Percentiles rank a stretch among this genome's conserved stretches.
These are phyloP conservation scores for Sebastes itinus DNA, from an alignment of 2,797 vertebrate species.

Conservation along the genomic window DNA sequence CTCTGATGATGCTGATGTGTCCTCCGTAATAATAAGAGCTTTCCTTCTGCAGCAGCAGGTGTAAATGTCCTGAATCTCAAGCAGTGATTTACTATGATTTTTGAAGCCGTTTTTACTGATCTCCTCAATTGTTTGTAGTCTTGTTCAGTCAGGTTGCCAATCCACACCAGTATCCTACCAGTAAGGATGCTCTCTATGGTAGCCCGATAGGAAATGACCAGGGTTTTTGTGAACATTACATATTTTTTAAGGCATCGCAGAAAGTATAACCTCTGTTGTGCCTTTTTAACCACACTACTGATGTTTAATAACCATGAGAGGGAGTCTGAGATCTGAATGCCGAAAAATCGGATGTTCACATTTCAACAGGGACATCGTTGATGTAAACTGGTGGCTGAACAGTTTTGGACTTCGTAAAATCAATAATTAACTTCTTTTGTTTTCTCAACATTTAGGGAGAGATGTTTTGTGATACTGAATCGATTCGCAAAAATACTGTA, in stretches of 20 bases:
- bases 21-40: too few relatives aligned
- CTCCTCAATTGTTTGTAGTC: neutral
- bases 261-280: neutral
- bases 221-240: neutral
- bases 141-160: neutral
- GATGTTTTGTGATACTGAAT: too few relatives aligned
- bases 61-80: neutral
- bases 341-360: neutral
- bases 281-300: neutral
- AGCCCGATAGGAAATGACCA: neutral
- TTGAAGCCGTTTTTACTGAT: neutral
- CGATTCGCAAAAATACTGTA: too few relatives aligned
- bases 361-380: neutral
- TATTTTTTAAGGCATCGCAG: neutral
- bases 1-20: too few relatives aligned
- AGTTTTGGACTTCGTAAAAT: neutral
- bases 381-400: neutral
- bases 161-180: neutral
- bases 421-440: neutral
- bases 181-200: neutral
- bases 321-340: neutral
- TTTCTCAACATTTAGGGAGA: neutral
- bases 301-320: neutral
- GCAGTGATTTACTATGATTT: neutral
- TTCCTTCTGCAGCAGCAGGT: neutral